These are phyloP conservation scores for Isoperla grammatica DNA, from an alignment of 2,888 invertebrate species.

Conservation along the genomic window DNA sequence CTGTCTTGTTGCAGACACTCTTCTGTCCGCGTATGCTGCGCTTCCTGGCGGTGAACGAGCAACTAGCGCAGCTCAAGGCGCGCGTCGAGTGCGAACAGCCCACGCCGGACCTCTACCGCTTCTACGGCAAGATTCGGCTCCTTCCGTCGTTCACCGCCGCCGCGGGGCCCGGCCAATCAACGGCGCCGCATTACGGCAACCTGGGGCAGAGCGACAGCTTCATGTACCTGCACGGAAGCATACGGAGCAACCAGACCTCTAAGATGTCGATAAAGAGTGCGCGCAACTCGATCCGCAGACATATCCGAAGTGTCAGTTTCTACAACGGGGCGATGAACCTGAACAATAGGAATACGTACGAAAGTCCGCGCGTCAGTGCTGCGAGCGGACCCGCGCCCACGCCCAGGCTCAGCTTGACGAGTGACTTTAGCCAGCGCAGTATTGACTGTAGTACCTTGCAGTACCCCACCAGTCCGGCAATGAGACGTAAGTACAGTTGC, in stretches of 20 bases:
- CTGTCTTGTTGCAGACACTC: slow-evolving; percentile 40
- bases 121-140: slow-evolving; percentile 57
- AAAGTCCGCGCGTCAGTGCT: too few relatives aligned
- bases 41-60: slow-evolving; percentile 38
- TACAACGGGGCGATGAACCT: too few relatives aligned
- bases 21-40: slow-evolving; percentile 39
- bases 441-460: too few relatives aligned
- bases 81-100: slow-evolving; percentile 69
- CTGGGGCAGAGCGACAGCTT: background rate
- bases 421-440: too few relatives aligned
- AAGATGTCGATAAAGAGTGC: background rate
- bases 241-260: background rate
- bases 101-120: slow-evolving; percentile 68
- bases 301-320: too few relatives aligned
- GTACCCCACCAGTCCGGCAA: too few relatives aligned
- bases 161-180: background rate
- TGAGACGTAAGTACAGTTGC: too few relatives aligned
- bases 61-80: slow-evolving; percentile 43
- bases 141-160: background rate
- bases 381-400: too few relatives aligned
- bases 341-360: too few relatives aligned
- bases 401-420: too few relatives aligned
- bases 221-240: background rate
- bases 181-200: background rate
- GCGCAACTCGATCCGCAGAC: too few relatives aligned